Percentiles rank a stretch among this genome's conserved stretches.
Evolutionary conservation across 2,888 invertebrate genomes (phyloP).

Genomic region (Gerosis bhagava): DNA sequence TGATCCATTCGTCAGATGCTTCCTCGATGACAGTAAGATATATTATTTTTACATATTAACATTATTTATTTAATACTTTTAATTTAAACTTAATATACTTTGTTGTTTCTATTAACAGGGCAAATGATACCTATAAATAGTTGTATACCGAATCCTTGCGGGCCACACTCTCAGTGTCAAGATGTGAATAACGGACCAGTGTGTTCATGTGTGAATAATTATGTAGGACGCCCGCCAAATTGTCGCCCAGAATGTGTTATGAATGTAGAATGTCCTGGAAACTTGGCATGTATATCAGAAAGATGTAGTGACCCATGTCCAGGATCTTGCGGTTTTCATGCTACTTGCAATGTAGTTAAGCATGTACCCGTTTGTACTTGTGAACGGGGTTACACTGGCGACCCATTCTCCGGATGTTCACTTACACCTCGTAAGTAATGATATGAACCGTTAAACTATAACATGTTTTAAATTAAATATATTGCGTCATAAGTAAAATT

Average conservation of each 20-base stretch:
- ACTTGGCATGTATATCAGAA: constrained; percentile 87
- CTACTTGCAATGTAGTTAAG: constrained; percentile 86
- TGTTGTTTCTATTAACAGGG: constrained; percentile 51
- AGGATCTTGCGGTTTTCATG: constrained; percentile 88
- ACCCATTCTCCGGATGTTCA: constrained; percentile 90
- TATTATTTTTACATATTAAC: constrained; percentile 23
- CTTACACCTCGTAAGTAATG: constrained; percentile 81
- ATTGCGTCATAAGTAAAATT: too few species aligned
- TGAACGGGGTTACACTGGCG: constrained; percentile 86
- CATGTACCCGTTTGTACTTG: constrained; percentile 90
- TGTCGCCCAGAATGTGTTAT: constrained; percentile 90
- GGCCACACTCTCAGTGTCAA: constrained; percentile 89
- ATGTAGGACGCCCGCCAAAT: constrained; percentile 90
- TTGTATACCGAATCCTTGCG: constrained; percentile 89
- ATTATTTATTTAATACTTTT: background rate
- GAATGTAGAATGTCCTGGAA: constrained; percentile 87
- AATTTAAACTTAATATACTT: background rate
- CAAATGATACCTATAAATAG: constrained; percentile 77
- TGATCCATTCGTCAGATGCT: constrained; percentile 90
- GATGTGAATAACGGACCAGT: constrained; percentile 85
- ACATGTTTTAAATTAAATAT: too few species aligned
- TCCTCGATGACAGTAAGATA: constrained; percentile 83
- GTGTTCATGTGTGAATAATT: constrained; percentile 89
- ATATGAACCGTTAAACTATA: too few species aligned
- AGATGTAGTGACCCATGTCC: constrained; percentile 89